Percentiles rank a stretch among this genome's conserved stretches.
phyloP scores from a whole-genome alignment of 2,888 invertebrate species.

The Clusia tigrina region DNA sequence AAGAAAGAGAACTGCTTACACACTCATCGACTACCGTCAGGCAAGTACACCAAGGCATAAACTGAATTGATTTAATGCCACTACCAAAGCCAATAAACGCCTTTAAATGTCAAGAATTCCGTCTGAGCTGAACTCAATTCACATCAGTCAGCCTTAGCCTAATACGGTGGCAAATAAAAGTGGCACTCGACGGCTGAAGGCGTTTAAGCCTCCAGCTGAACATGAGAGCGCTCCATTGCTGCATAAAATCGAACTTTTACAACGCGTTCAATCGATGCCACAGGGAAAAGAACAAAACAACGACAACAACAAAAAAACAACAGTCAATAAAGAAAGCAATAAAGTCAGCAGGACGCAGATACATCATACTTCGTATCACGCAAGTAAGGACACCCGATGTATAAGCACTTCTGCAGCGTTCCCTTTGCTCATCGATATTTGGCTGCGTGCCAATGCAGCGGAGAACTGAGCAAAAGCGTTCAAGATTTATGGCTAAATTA shows the following conservation, averaged over 20 bases:
- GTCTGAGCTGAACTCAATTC: neutral
- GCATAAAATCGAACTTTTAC: neutral
- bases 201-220: neutral
- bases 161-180: neutral
- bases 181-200: neutral
- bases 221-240: neutral
- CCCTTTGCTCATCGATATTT: neutral
- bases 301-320: neutral
- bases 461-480: neutral
- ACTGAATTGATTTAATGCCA: too few relatives aligned
- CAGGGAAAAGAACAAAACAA: neutral
- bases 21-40: too few relatives aligned
- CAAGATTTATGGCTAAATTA: neutral
- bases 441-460: neutral
- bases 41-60: too few relatives aligned
- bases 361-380: too few relatives aligned
- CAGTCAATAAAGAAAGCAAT: conserved; percentile 25
- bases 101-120: too few relatives aligned
- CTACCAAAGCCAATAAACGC: too few relatives aligned
- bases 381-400: conserved; percentile 11
- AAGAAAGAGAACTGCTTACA: too few relatives aligned
- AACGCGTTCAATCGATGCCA: neutral
- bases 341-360: conserved; percentile 25
- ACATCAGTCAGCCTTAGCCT: neutral
- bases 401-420: neutral